Evolutionary conservation across 2,113 vertebrate species (phyloP).

Genomic region (Nerophis lumbriciformis): DNA sequence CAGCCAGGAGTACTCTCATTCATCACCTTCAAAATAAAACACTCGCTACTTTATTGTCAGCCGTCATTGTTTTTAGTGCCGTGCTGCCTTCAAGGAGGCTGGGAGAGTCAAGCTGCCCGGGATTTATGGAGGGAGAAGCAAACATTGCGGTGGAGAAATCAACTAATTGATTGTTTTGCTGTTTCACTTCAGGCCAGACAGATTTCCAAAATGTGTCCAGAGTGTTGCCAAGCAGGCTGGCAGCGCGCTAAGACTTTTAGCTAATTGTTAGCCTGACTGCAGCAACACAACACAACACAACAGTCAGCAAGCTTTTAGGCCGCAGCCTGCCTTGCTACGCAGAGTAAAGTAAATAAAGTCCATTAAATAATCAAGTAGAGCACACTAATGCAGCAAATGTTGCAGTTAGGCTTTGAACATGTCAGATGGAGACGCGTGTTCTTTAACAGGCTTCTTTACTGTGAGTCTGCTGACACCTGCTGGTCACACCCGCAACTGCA

Average conservation of each 20-base stretch:
- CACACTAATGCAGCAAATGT: not conserved
- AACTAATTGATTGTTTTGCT: constrained; percentile 10
- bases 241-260: constrained; percentile 49
- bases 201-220: constrained; percentile 13
- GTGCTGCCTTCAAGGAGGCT: not conserved
- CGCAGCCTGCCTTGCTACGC: not conserved
- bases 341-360: not conserved
- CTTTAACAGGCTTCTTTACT: not conserved
- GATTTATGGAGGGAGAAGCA: not conserved
- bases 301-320: not conserved
- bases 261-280: constrained; percentile 48
- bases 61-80: not conserved
- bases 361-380: not conserved
- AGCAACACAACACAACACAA: constrained; percentile 13
- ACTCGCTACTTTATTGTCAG: not conserved
- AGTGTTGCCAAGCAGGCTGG: constrained; percentile 12
- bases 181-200: not conserved
- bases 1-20: constrained; percentile 7
- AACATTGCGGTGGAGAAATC: not conserved
- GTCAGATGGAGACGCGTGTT: too few relatives aligned
- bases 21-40: constrained; percentile 11
- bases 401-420: not conserved
- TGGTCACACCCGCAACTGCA: constrained; percentile 8
- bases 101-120: not conserved
- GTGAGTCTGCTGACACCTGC: constrained; percentile 23